Conservation (phyloP, 2,797 vertebrate species). For the Pantherophis alleghaniensis region DNA sequence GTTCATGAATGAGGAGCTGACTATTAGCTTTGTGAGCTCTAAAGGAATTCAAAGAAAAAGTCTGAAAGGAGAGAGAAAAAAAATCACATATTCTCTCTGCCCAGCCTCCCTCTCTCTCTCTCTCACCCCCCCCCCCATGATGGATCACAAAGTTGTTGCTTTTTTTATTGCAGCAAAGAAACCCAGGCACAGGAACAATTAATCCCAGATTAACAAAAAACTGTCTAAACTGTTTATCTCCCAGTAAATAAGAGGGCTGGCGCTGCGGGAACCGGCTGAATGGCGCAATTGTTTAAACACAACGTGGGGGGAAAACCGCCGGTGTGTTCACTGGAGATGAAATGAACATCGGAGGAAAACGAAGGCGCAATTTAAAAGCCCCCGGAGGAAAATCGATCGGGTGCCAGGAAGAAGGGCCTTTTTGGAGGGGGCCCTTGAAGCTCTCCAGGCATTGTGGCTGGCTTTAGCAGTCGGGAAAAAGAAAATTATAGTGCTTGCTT, state of each 20-base stretch:
- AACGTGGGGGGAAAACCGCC: slow-evolving; percentile 57
- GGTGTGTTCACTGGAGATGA: slow-evolving; percentile 72
- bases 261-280: slow-evolving; percentile 77
- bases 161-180: slow-evolving; percentile 61
- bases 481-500: slow-evolving; percentile 74
- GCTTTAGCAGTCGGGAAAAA: slow-evolving; percentile 75
- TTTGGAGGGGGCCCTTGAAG: slow-evolving; percentile 62
- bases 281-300: slow-evolving; percentile 80
- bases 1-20: slow-evolving; percentile 32
- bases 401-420: slow-evolving; percentile 68
- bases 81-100: neutral
- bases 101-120: no score
- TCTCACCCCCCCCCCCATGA: slow-evolving; percentile 31
- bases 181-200: slow-evolving; percentile 72
- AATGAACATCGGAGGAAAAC: slow-evolving; percentile 79
- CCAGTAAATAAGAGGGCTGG: slow-evolving; percentile 78
- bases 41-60: slow-evolving; percentile 1
- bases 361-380: slow-evolving; percentile 84
- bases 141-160: slow-evolving; percentile 36
- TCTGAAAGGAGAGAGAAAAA: slow-evolving; percentile 41
- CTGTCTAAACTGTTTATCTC: slow-evolving; percentile 80
- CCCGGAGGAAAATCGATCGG: slow-evolving; percentile 85
- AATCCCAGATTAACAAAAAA: slow-evolving; percentile 79
- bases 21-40: slow-evolving; percentile 17
- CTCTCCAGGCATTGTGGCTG: slow-evolving; percentile 75